A percentile compares a stretch with the other conserved stretches of the same genome.
These are phyloP conservation scores for Drosophila sucinea DNA, from an alignment of 1,140 invertebrate species.

Conservation along the genomic window DNA sequence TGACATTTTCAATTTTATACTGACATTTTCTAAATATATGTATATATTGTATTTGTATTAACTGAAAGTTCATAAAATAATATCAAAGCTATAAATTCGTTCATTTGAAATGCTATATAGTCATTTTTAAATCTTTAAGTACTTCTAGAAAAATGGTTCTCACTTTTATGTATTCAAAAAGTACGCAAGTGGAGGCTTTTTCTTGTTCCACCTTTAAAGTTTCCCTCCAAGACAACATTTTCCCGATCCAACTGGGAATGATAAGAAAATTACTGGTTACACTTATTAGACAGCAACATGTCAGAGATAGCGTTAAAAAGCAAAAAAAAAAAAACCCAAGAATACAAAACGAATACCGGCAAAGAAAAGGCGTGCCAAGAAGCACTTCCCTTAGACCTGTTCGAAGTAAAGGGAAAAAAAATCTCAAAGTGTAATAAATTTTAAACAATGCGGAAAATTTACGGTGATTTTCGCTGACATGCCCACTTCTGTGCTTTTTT, in stretches of 20 bases:
- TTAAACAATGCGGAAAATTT: constrained; percentile 81
- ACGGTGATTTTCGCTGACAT: constrained; percentile 81
- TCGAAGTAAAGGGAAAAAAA: constrained; percentile 31
- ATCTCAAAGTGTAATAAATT: constrained; percentile 81
- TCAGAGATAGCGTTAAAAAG: constrained; percentile 63
- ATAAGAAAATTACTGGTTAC: constrained; percentile 79
- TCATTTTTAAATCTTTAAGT: not conserved
- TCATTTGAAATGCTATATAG: too few relatives aligned
- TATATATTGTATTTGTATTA: too few relatives aligned
- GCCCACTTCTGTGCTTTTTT: constrained; percentile 76
- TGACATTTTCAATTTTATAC: too few relatives aligned
- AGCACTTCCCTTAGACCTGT: constrained; percentile 40
- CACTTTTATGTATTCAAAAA: not conserved
- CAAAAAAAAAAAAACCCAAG: not conserved
- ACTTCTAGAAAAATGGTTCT: not conserved
- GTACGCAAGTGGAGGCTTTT: not conserved
- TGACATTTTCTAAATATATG: too few relatives aligned
- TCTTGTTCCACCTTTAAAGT: not conserved
- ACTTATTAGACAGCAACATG: constrained; percentile 78
- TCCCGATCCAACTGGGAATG: constrained; percentile 41
- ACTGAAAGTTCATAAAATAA: too few relatives aligned
- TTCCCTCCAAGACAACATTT: constrained; percentile 21
- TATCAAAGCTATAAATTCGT: too few relatives aligned
- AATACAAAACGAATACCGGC: constrained; percentile 27
- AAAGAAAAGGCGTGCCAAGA: constrained; percentile 68